These are phyloP conservation scores for Charaxes varanes DNA, from an alignment of 1,140 invertebrate species.

Conservation along the genomic window DNA sequence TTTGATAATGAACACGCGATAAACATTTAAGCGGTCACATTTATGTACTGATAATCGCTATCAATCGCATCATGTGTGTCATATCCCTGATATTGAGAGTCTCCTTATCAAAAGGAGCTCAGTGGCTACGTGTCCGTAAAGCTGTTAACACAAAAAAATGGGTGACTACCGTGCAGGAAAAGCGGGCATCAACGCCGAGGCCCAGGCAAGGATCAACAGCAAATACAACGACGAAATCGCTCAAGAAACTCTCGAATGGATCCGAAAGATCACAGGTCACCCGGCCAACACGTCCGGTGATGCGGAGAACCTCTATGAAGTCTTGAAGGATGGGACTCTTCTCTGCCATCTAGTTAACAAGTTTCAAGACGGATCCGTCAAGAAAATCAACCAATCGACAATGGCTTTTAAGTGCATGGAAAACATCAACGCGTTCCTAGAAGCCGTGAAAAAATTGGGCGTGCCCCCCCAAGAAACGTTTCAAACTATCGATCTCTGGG, in stretches of 20 bases:
- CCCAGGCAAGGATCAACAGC: constrained; percentile 83
- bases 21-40: constrained; percentile 33
- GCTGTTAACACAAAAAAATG: constrained; percentile 55
- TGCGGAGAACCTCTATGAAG: constrained; percentile 92
- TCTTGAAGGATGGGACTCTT: constrained; percentile 88
- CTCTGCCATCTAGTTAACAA: constrained; percentile 90
- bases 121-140: constrained; percentile 61
- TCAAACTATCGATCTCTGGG: constrained; percentile 98
- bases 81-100: constrained; percentile 42
- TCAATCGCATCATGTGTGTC: constrained; percentile 37
- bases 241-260: constrained; percentile 92
- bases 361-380: constrained; percentile 86
- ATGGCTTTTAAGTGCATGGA: constrained; percentile 99
- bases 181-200: constrained; percentile 66
- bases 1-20: constrained; percentile 45
- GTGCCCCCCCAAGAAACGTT: constrained; percentile 97
- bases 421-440: constrained; percentile 97
- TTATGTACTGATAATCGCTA: constrained; percentile 53
- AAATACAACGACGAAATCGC: constrained; percentile 96
- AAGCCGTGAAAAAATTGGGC: constrained; percentile 88
- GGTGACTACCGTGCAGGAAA: constrained; percentile 61
- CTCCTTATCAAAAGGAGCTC: constrained; percentile 53
- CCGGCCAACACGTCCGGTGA: constrained; percentile 87
- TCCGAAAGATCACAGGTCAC: constrained; percentile 86
- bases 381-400: constrained; percentile 89